These are phyloP conservation scores for Stratiomys singularior DNA, from an alignment of 2,888 invertebrate species.

Conservation along the genomic window DNA sequence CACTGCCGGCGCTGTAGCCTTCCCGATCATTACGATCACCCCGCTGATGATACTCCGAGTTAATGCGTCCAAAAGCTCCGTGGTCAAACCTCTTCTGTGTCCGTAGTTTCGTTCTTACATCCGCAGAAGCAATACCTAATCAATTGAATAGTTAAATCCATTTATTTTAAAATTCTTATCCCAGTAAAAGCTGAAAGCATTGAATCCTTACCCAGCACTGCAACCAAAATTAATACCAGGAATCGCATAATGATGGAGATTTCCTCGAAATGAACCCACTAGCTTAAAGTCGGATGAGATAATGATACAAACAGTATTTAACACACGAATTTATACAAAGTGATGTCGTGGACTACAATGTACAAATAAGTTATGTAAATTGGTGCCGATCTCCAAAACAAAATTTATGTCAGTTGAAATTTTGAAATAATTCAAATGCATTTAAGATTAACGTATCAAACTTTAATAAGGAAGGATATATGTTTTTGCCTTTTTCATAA, in stretches of 20 bases:
- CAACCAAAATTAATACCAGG: background rate
- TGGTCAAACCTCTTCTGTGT: background rate
- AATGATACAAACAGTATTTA: no score
- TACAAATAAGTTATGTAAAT: no score
- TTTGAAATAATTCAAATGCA: no score
- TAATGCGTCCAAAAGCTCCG: background rate
- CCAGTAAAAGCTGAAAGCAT: background rate
- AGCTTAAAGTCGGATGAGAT: no score
- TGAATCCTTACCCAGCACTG: background rate
- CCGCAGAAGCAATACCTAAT: background rate
- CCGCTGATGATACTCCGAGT: background rate
- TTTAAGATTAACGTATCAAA: no score
- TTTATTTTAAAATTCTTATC: background rate
- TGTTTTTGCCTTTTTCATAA: no score
- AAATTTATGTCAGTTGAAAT: no score
- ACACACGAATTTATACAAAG: no score
- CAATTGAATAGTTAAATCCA: background rate
- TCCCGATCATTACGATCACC: background rate
- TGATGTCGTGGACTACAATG: no score
- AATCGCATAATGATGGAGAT: background rate
- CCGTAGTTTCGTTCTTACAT: background rate
- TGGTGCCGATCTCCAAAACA: no score
- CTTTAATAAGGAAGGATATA: no score
- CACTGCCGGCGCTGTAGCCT: slow-evolving; percentile 67
- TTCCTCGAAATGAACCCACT: no score